Percentiles rank a stretch among this genome's conserved stretches.
Conservation (phyloP, 2,797 vertebrate genomes). For the Chelon auratus region DNA sequence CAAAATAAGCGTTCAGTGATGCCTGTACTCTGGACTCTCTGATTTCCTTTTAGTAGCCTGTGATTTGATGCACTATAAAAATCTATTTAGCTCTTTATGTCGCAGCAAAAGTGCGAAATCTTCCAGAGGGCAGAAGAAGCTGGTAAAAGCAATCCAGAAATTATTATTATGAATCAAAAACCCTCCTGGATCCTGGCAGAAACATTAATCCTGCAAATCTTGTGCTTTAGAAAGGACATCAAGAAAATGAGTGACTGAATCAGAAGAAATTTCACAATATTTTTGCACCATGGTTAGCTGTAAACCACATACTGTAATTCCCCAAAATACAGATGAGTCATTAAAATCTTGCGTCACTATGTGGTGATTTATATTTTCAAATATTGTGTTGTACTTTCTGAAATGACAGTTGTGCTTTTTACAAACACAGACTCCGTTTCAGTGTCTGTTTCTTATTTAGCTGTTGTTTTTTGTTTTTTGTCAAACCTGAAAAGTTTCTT, state of each 20-base stretch:
- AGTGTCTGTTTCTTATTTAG: slow-evolving; percentile 20
- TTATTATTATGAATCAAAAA: slow-evolving; percentile 12
- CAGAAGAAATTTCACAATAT: neutral
- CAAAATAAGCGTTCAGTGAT: slow-evolving; percentile 45
- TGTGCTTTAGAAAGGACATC: slow-evolving; percentile 22
- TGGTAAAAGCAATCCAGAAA: slow-evolving; percentile 3
- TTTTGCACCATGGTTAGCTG: slow-evolving; percentile 2
- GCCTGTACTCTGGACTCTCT: slow-evolving; percentile 12
- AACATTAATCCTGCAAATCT: slow-evolving; percentile 57
- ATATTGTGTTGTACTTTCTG: neutral
- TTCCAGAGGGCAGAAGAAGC: neutral
- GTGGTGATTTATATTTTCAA: slow-evolving; percentile 4
- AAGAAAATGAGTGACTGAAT: neutral
- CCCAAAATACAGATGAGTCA: neutral
- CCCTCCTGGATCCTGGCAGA: slow-evolving; percentile 31
- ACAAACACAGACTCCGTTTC: slow-evolving; percentile 20
- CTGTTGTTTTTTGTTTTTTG: neutral
- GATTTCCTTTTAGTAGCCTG: slow-evolving; percentile 56
- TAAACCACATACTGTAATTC: neutral
- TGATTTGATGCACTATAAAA: slow-evolving; percentile 58
- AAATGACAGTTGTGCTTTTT: slow-evolving; percentile 13
- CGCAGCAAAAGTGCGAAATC: slow-evolving; percentile 8
- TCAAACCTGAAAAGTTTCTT: neutral
- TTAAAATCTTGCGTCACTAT: slow-evolving; percentile 17
- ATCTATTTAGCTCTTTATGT: slow-evolving; percentile 34